Evolutionary conservation across 2,888 invertebrate genomes (phyloP), one percentile per base, ranked within the genome.

Genomic region (Campoplex nolae): DNA sequence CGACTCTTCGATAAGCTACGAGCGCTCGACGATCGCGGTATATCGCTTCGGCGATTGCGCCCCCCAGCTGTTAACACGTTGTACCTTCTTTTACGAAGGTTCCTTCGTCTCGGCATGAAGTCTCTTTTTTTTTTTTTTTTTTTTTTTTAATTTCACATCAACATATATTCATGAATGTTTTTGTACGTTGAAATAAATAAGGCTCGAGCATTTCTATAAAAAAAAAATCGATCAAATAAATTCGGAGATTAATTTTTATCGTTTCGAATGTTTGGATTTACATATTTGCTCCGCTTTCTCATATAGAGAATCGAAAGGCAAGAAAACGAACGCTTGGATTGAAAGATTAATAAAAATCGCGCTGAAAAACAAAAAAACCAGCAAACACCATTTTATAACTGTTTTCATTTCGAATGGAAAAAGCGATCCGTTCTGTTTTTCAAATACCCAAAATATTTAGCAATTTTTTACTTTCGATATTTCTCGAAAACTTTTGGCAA

Each of bases 51-150:
- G 45, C 23, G 68, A 70, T 23, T 45, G 11, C 28, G 42, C 45
- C 68, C 13, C 13, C 76, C 76, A 65, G 73, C 73, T 73, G 65
- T 76, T 65, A 65, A 11, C 8, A 70, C 45, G 16, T 42, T 70
- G 68, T 70, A 45, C 23, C 2, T 45, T 45, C n/a, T 70, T 45
- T 70, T 45, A 70, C 45, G 68, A 70, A 70, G 11, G 68, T 45
- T 68, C 13, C 45, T 68, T 42, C 45, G 9, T 45, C 68, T 45
- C 68, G n/a, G 45, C 68, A 70, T 45, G 68, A 23, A 28, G 45
- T 70, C 23, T 45, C 11, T 42, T 45, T 45, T 65, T 28, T 70
- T 28, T 23, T 42, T 38, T 68, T 42, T 42, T 23, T 42, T 38
- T 68, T 42, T 42, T 23, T 23, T 23, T 23, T 0, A 23, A 68